phyloP scores from a whole-genome alignment of 2,888 invertebrate genomes.

The Himalopsyche kuldschensis region DNA sequence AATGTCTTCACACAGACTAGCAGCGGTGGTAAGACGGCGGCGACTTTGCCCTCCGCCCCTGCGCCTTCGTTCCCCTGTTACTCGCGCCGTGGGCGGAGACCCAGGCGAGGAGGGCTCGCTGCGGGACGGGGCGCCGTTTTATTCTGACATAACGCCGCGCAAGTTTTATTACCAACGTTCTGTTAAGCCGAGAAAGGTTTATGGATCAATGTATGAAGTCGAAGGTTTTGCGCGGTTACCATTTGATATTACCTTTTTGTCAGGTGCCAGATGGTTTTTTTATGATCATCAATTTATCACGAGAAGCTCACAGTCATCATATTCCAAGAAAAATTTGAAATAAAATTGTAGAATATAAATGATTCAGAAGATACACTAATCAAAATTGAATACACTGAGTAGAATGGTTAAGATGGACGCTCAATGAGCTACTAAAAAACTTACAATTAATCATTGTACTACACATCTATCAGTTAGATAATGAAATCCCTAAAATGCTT shows the following conservation, averaged over 20 bases:
- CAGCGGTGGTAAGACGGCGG: constrained; percentile 11
- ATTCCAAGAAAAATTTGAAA: no score
- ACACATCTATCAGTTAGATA: no score
- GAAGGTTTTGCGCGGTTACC: not conserved
- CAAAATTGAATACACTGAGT: no score
- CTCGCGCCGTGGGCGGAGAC: constrained; percentile 29
- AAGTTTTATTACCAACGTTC: constrained; percentile 8
- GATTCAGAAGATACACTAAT: no score
- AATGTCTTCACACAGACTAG: constrained; percentile 49
- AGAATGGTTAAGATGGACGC: no score
- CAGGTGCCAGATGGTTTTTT: not conserved
- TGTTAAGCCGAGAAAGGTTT: constrained; percentile 21
- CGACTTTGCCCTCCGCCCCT: constrained; percentile 41
- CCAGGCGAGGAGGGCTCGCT: constrained; percentile 26
- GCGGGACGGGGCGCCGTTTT: constrained; percentile 4
- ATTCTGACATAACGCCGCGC: constrained; percentile 16
- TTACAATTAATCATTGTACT: no score
- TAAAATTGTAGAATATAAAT: no score
- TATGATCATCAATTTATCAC: no score
- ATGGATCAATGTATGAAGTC: not conserved
- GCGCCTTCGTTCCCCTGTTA: constrained; percentile 25
- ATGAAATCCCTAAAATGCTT: no score
- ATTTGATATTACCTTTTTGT: not conserved
- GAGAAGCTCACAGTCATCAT: no score
- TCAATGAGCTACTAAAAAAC: no score